Conservation (phyloP, 2,888 invertebrate species). For the Plutella xylostella region DNA sequence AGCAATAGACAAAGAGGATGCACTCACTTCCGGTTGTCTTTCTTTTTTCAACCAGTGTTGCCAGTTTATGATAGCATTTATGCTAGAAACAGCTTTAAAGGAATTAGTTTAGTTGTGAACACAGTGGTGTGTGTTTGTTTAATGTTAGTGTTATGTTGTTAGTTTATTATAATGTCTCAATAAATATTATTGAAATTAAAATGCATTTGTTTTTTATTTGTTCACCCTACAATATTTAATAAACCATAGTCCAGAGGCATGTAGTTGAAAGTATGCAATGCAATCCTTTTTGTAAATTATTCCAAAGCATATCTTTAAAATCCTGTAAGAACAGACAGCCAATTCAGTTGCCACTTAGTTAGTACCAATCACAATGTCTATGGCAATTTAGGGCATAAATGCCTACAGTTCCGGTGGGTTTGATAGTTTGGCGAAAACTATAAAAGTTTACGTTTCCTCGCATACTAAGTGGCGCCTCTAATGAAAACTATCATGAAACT, state of each 20-base stretch:
- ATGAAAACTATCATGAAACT: too few relatives aligned
- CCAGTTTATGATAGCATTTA: slow-evolving; percentile 33
- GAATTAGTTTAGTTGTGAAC: slow-evolving; percentile 41
- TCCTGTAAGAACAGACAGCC: too few relatives aligned
- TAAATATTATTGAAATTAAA: slow-evolving; percentile 1
- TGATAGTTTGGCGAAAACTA: too few relatives aligned
- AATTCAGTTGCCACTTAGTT: too few relatives aligned
- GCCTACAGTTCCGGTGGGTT: too few relatives aligned
- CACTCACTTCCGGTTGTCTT: neutral
- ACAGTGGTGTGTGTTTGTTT: slow-evolving; percentile 33
- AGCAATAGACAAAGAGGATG: slow-evolving; percentile 35
- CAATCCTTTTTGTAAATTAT: neutral
- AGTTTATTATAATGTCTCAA: slow-evolving; percentile 2
- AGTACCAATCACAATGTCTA: too few relatives aligned
- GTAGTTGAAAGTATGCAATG: neutral
- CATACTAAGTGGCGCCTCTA: too few relatives aligned
- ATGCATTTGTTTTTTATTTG: neutral
- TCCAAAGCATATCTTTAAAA: too few relatives aligned
- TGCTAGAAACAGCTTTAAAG: slow-evolving; percentile 54
- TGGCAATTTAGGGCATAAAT: too few relatives aligned
- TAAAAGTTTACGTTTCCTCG: too few relatives aligned
- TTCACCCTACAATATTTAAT: too few relatives aligned
- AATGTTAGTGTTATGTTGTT: slow-evolving; percentile 30
- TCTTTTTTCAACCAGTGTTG: neutral
- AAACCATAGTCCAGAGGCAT: neutral